Evolutionary conservation across 2,797 vertebrate species (phyloP), one percentile per base, ranked within the genome.

Genomic region (Channallabes apus): DNA sequence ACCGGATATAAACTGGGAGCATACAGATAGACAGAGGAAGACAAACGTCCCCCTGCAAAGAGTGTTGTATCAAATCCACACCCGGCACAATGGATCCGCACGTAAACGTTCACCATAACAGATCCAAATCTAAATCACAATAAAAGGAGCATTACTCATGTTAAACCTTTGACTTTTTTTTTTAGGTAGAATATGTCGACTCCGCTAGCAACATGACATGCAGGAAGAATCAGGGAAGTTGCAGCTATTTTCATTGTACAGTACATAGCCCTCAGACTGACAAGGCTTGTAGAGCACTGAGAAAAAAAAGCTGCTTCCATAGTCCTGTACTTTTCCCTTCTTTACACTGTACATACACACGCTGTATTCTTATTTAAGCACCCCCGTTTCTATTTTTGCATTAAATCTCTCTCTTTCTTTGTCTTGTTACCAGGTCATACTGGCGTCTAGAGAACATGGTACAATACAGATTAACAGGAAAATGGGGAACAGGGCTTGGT

Each of bases 191-290:
- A 78, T 79, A 75, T n/a, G 51, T 67, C 58, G n/a, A 86, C 68
- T 82, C 86, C 72, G 82, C 73, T 81, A 78, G 87, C 77, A 81
- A 86, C 82, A 62, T 79, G 82, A 82, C 73, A 41, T 81, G 82
- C 38, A 80, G 61, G 69, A 76, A 82, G 82, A 82, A 83, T 82
- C 76, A 85, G 84, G 80, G 75, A 54, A 80, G 61, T 79, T 76
- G 67, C 80, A 78, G 83, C 51, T 54, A 76, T 85, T 89, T 85
- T 86, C 46, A 35, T 51, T 64, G 81, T 76, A 83, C 78, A 85
- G 51, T 54, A 46, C 41, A 1, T 46, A 84, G n/a, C 8, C 67
- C 85, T 79, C 32, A 79, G 59, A 79, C 35, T 79, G 78, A 68
- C 65, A 56, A 82, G 80, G 67, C 38, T 77, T 67, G 85, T 83